phyloP scores from a whole-genome alignment of 2,888 invertebrate species.

The Protonemura montana region DNA sequence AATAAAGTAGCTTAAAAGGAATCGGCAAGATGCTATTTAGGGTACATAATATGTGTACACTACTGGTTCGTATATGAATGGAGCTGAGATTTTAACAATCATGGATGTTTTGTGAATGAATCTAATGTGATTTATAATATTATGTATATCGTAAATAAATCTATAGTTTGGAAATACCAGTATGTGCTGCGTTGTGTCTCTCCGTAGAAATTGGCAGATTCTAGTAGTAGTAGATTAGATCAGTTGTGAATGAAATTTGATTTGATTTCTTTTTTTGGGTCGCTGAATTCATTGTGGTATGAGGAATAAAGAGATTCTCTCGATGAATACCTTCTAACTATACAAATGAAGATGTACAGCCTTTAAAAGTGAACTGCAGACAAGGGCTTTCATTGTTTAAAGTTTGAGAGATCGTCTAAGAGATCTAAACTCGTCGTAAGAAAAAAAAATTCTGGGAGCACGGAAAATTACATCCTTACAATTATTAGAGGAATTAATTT shows the following conservation, averaged over 20 bases:
- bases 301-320: too few species aligned
- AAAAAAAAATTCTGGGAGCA: too few species aligned
- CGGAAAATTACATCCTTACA: not conserved
- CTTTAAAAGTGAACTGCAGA: too few species aligned
- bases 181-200: not conserved
- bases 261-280: not conserved
- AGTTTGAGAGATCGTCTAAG: too few species aligned
- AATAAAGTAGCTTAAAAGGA: slow-evolving; percentile 7
- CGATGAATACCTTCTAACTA: too few species aligned
- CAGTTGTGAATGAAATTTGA: not conserved
- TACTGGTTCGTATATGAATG: slow-evolving; percentile 12
- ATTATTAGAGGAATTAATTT: not conserved
- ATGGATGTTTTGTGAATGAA: slow-evolving; percentile 4
- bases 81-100: not conserved
- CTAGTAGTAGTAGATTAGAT: not conserved
- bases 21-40: not conserved
- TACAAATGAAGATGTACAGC: too few species aligned
- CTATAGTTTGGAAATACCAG: not conserved
- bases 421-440: too few species aligned
- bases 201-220: not conserved
- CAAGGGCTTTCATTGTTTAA: too few species aligned
- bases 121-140: not conserved
- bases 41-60: slow-evolving; percentile 7
- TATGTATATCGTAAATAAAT: not conserved
- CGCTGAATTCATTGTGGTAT: too few species aligned